Conservation (phyloP, 2,888 invertebrate genomes). For the Stegophylla sp. region DNA sequence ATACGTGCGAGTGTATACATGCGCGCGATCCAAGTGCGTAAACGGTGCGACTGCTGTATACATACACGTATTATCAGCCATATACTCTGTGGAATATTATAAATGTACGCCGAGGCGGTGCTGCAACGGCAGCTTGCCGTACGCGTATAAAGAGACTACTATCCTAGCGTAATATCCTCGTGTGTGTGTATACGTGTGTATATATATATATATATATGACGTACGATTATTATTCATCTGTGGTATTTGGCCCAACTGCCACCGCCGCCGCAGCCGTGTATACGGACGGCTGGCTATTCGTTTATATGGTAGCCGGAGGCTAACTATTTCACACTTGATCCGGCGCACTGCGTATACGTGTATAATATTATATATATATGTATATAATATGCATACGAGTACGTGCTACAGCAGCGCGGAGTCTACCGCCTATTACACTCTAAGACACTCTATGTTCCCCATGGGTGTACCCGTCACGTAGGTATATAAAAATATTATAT, state of each 20-base stretch:
- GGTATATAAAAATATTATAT: not conserved
- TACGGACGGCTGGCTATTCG: not conserved
- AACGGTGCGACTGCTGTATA: not conserved
- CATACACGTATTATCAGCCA: not conserved
- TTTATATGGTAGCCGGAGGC: conserved; percentile 37
- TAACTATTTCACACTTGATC: conserved; percentile 48
- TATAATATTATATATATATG: not conserved
- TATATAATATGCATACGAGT: not conserved
- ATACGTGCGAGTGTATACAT: not conserved
- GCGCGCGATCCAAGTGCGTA: too few species aligned
- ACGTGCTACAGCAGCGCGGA: not conserved
- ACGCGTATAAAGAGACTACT: too few species aligned
- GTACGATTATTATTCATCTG: conserved; percentile 35
- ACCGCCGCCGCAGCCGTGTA: conserved; percentile 3
- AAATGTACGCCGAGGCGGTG: too few species aligned
- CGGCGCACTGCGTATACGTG: not conserved
- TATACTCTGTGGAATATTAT: too few species aligned
- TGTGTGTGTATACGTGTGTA: not conserved
- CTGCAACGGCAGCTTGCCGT: too few species aligned
- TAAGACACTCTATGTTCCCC: too few species aligned
- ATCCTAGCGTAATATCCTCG: too few species aligned
- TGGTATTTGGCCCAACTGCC: conserved; percentile 48
- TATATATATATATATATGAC: not conserved
- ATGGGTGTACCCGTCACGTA: not conserved
- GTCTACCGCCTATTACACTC: not conserved